Evolutionary conservation across 2,797 vertebrate genomes (phyloP).

Genomic region (Coilia nasus): DNA sequence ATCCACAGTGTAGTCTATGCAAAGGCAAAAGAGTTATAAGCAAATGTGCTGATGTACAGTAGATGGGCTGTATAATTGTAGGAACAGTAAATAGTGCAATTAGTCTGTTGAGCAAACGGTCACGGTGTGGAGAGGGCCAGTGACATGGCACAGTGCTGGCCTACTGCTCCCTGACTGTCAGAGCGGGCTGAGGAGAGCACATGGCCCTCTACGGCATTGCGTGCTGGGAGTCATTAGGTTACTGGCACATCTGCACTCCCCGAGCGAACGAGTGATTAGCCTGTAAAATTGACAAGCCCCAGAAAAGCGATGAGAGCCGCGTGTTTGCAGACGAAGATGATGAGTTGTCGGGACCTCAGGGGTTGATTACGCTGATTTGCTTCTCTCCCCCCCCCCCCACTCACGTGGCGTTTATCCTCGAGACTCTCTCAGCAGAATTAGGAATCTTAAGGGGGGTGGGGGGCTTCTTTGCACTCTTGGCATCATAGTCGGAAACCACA

Average conservation of each 20-base stretch:
- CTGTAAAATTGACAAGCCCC: constrained; percentile 37
- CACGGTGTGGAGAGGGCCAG: neutral
- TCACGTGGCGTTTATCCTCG: neutral
- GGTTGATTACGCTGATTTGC: constrained; percentile 42
- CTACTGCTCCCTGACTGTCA: neutral
- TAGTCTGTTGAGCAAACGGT: neutral
- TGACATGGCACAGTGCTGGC: neutral
- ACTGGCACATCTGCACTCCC: constrained; percentile 8
- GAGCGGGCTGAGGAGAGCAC: neutral
- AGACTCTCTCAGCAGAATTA: neutral
- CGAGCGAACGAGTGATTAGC: constrained; percentile 26
- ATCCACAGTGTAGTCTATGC: neutral
- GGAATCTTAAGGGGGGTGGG: neutral
- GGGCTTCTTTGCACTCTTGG: neutral
- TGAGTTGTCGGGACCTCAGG: constrained; percentile 10
- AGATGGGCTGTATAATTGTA: too few species aligned
- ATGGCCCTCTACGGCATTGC: neutral
- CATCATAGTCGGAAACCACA: neutral
- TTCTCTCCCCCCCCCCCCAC: neutral
- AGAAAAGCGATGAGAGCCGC: neutral
- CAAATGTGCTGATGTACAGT: too few species aligned
- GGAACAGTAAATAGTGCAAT: neutral
- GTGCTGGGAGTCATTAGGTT: neutral
- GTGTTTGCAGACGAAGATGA: neutral
- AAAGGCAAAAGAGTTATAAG: too few species aligned